phyloP scores from a whole-genome alignment of 2,888 invertebrate genomes.

The Epinotia ramella region DNA sequence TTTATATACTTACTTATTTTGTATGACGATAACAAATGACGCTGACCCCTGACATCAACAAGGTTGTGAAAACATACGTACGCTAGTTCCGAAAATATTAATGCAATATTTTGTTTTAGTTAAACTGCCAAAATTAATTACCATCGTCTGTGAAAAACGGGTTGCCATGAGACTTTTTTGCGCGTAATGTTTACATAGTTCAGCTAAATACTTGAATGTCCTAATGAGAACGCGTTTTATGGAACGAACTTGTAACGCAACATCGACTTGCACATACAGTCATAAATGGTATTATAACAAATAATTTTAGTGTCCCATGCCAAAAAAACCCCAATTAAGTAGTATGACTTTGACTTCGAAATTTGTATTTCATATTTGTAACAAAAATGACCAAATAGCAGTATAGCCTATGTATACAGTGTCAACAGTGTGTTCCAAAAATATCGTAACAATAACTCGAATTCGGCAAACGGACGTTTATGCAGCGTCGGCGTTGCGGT shows the following conservation, averaged over 20 bases:
- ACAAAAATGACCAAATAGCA: neutral
- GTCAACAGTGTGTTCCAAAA: slow-evolving; percentile 7
- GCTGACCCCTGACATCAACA: neutral
- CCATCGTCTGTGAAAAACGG: too few relatives aligned
- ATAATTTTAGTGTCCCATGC: too few relatives aligned
- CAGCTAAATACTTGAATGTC: neutral
- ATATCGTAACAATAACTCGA: slow-evolving; percentile 13
- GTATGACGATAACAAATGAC: neutral
- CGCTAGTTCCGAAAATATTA: neutral
- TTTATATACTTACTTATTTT: neutral
- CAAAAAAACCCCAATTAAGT: too few relatives aligned
- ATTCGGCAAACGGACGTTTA: slow-evolving; percentile 39
- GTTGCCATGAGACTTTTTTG: neutral
- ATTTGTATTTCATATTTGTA: neutral
- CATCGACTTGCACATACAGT: too few relatives aligned
- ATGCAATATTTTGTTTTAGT: neutral
- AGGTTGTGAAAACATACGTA: neutral
- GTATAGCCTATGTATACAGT: too few relatives aligned
- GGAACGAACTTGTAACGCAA: too few relatives aligned
- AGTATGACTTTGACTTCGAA: too few relatives aligned
- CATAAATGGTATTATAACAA: too few relatives aligned
- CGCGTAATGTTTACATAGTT: neutral
- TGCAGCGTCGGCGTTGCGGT: slow-evolving; percentile 71
- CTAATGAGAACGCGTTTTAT: too few relatives aligned
- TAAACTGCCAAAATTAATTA: too few relatives aligned